Conservation (phyloP, 2,113 vertebrate species). For the Taurulus bubalis region DNA sequence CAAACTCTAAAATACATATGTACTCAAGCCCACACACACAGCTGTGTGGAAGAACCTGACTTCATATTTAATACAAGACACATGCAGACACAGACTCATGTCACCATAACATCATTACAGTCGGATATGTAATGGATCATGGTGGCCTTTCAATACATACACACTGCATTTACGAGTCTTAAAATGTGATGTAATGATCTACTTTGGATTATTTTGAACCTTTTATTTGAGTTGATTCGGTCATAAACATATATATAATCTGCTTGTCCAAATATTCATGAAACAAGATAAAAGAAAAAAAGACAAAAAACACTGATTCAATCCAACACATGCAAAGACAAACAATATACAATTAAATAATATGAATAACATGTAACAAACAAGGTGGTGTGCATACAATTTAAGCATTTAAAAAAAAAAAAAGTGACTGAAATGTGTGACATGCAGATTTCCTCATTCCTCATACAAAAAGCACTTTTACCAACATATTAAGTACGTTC, state of each 20-base stretch:
- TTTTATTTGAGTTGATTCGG: neutral
- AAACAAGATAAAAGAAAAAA: neutral
- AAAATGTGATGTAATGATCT: neutral
- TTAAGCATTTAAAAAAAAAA: neutral
- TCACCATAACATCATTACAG: too few relatives aligned
- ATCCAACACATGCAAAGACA: neutral
- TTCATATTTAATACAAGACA: neutral
- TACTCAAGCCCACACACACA: constrained; percentile 19
- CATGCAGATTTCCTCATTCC: neutral
- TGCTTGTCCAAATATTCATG: neutral
- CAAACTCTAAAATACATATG: neutral
- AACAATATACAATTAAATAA: neutral
- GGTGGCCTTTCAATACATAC: neutral
- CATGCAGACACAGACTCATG: neutral
- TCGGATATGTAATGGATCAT: too few relatives aligned
- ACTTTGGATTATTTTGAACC: neutral
- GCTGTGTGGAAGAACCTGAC: neutral
- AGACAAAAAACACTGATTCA: neutral
- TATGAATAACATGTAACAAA: neutral
- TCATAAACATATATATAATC: neutral
- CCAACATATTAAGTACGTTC: neutral
- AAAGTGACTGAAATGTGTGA: too few relatives aligned
- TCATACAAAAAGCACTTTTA: neutral
- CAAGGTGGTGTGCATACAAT: neutral
- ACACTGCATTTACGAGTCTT: neutral